Conservation (phyloP, 53 echinoderm and acorn worm genomes). For the Holothuria leucospilota region DNA sequence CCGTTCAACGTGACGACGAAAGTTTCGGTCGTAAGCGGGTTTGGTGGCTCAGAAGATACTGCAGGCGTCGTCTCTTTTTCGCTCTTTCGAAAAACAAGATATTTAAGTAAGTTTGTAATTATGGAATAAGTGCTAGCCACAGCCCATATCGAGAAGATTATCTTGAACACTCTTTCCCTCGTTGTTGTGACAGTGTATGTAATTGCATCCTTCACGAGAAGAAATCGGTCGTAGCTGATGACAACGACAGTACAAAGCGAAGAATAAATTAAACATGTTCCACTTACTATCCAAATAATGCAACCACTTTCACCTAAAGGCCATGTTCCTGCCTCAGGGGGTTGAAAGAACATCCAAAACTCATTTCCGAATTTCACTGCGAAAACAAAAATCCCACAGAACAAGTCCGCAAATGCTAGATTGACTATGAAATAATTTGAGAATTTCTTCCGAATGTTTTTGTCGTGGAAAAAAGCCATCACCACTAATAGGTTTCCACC, state of each 20-base stretch:
- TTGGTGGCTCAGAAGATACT: too few species aligned
- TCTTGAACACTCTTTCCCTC: neutral
- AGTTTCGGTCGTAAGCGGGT: too few species aligned
- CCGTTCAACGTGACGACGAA: too few species aligned
- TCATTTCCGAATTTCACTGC: constrained; percentile 10
- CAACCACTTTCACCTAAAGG: neutral
- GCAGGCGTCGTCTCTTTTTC: too few species aligned
- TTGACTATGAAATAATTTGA: constrained; percentile 29
- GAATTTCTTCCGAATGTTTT: constrained; percentile 14
- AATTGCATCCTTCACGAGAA: constrained; percentile 38
- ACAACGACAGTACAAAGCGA: neutral
- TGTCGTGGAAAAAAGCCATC: neutral
- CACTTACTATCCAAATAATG: neutral
- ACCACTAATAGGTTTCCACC: constrained; percentile 12
- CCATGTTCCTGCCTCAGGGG: neutral
- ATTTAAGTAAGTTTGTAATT: neutral
- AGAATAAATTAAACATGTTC: constrained; percentile 1
- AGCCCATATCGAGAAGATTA: neutral
- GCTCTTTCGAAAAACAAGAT: too few species aligned
- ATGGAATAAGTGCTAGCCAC: neutral
- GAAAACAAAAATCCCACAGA: neutral
- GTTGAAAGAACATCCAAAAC: neutral
- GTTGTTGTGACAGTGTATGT: constrained; percentile 10
- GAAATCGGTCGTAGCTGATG: constrained; percentile 18
- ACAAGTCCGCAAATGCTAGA: constrained; percentile 5